phyloP scores from a whole-genome alignment of 2,888 invertebrate genomes.

The Agrenia bidenticulata region DNA sequence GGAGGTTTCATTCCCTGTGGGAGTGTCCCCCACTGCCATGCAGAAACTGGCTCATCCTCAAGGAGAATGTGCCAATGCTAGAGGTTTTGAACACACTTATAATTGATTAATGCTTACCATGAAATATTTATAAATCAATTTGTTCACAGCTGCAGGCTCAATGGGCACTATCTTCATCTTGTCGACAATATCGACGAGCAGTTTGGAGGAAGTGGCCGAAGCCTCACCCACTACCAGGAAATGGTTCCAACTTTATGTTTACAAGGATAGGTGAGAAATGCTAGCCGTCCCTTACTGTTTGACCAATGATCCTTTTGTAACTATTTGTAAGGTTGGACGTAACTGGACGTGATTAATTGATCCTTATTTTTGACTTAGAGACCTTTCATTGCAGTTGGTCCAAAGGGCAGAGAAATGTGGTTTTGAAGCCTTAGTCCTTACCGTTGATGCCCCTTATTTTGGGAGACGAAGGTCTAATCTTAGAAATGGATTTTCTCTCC shows the following conservation, averaged over 20 bases:
- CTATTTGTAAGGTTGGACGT: not conserved
- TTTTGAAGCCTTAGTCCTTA: constrained; percentile 83
- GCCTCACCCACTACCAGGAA: constrained; percentile 73
- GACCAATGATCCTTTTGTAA: not conserved
- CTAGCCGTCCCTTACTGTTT: no score
- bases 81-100: no score
- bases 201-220: constrained; percentile 81
- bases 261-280: constrained; percentile 15
- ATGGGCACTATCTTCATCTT: constrained; percentile 75
- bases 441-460: constrained; percentile 84
- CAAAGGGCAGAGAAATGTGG: constrained; percentile 65
- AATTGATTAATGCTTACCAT: not conserved
- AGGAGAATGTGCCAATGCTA: constrained; percentile 80
- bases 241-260: constrained; percentile 76
- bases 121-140: not conserved
- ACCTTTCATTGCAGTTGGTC: constrained; percentile 71
- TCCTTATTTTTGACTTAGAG: constrained; percentile 56
- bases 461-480: constrained; percentile 79
- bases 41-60: constrained; percentile 87
- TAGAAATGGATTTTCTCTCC: constrained; percentile 79
- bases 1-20: constrained; percentile 68
- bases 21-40: constrained; percentile 87
- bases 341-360: not conserved
- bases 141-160: constrained; percentile 69
- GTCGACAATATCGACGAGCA: constrained; percentile 82